Percentiles rank a stretch among this genome's conserved stretches.
Evolutionary conservation across 1,140 invertebrate species (phyloP).

Genomic region (Drosophila erecta): DNA sequence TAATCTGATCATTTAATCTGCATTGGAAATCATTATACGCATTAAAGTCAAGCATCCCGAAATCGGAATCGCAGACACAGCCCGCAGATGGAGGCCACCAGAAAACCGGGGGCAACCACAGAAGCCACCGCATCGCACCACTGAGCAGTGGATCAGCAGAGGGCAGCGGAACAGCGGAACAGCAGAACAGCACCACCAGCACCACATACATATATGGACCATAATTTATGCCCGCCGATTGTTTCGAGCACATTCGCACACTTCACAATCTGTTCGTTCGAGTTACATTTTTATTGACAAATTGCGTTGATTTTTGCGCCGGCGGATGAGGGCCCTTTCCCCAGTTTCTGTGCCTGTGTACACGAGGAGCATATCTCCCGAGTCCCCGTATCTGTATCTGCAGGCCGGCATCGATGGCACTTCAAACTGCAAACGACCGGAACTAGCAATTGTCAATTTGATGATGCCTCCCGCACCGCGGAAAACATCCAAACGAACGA

Average conservation of each 20-base stretch:
- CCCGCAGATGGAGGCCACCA: constrained; percentile 45
- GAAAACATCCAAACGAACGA: constrained; percentile 27
- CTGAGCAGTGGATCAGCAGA: constrained; percentile 9
- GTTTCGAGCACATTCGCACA: constrained; percentile 82
- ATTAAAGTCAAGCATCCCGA: constrained; percentile 71
- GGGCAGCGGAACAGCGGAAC: not conserved
- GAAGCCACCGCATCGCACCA: constrained; percentile 26
- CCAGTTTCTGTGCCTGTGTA: constrained; percentile 8
- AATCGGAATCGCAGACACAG: constrained; percentile 26
- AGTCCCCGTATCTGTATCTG: constrained; percentile 13
- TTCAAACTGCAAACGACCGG: constrained; percentile 83
- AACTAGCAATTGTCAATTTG: constrained; percentile 82
- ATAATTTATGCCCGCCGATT: constrained; percentile 80
- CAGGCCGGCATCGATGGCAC: constrained; percentile 74
- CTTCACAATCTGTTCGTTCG: constrained; percentile 81
- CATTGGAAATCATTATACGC: constrained; percentile 78
- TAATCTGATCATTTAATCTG: constrained; percentile 79
- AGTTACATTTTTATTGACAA: constrained; percentile 84
- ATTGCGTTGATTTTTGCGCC: constrained; percentile 82
- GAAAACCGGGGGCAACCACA: constrained; percentile 12
- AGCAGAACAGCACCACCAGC: constrained; percentile 18
- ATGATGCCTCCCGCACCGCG: constrained; percentile 68
- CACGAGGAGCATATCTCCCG: not conserved
- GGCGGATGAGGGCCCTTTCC: constrained; percentile 60
- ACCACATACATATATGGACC: constrained; percentile 42